A percentile compares a stretch with the other conserved stretches of the same genome.
phyloP scores from a whole-genome alignment of 2,888 invertebrate species.

The Lathronympha strigana region DNA sequence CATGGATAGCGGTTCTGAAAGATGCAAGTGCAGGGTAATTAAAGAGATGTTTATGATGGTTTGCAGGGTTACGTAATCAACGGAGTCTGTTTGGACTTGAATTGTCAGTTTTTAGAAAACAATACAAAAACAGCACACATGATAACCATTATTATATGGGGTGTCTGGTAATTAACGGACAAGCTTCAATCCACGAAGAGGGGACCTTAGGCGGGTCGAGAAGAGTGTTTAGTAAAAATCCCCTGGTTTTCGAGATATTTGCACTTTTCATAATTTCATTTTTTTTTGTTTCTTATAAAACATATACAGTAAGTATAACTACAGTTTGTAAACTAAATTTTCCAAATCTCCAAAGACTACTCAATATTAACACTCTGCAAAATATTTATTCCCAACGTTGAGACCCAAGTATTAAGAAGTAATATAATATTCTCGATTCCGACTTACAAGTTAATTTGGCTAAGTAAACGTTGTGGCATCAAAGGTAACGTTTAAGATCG shows the following conservation, averaged over 20 bases:
- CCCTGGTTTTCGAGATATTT: no score
- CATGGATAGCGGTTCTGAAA: neutral
- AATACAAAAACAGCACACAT: no score
- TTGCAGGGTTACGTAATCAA: neutral
- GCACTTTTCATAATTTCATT: no score
- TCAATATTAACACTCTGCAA: conserved; percentile 4
- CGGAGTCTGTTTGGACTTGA: neutral
- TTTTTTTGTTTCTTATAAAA: no score
- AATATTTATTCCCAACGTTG: conserved; percentile 11
- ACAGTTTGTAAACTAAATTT: neutral
- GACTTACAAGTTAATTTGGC: neutral
- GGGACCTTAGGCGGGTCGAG: no score
- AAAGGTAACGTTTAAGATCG: conserved; percentile 11
- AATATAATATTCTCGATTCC: conserved; percentile 21
- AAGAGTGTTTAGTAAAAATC: no score
- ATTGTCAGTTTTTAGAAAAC: no score
- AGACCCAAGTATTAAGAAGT: neutral
- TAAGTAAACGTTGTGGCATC: conserved; percentile 7
- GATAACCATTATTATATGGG: no score
- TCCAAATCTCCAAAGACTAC: conserved; percentile 1
- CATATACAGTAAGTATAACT: neutral
- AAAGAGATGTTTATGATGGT: neutral
- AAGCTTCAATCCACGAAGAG: no score
- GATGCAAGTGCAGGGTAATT: conserved; percentile 6
- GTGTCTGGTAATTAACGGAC: no score